Base-by-base conservation (phyloP, 1,140 invertebrate species). In the Hyposmocoma kahamanoa region DNA sequence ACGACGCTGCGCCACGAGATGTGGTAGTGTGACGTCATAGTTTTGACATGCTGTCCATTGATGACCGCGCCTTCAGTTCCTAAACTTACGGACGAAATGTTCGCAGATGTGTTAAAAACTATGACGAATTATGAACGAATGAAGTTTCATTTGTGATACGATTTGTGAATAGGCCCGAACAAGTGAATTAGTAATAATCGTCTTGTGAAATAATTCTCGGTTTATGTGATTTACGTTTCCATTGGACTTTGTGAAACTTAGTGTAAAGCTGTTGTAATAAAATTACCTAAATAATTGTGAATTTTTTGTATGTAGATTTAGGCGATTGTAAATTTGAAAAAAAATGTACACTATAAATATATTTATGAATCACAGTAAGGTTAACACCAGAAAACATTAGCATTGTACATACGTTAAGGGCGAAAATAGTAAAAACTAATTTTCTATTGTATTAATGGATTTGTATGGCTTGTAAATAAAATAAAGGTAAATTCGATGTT, bases 11-110 rank as follows among this genome's bases (percentile, higher is more conserved):
- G 34, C 68, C 77, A 9, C 68, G 82, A 44, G 86, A 89, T 71
- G 88, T 90, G 50, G 86, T 89, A 47, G 89, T 90, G 84, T 90
- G 89, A 90, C 89, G 88, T 78, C 88, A 90, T 77, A 88, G 86
- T 73, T 86, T 87, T 71, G 88, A 86, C 64, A 85, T 83, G 75
- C 74, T 86, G 67, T 84, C 82, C 36, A 60, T 86, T 51, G 76
- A 82, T 62, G 72, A 81, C 67, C 69, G 76, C 65, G 61, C 72
- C 63, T 73, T 79, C 66, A 84, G 79, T 85, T 85, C 82, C 82
- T 85, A 85, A 78, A 82, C 52, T 62, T 61, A 62, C 62, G 61
- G 66, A 78, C 67, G 56, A 71, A 54, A 68, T 58, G 61, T 57
- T 69, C 48, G 52, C 45, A 52, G n/a, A n/a, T n/a, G 59, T 36